phyloP scores from a whole-genome alignment of 2,113 vertebrate genomes.

The Glaucidium brasilianum region DNA sequence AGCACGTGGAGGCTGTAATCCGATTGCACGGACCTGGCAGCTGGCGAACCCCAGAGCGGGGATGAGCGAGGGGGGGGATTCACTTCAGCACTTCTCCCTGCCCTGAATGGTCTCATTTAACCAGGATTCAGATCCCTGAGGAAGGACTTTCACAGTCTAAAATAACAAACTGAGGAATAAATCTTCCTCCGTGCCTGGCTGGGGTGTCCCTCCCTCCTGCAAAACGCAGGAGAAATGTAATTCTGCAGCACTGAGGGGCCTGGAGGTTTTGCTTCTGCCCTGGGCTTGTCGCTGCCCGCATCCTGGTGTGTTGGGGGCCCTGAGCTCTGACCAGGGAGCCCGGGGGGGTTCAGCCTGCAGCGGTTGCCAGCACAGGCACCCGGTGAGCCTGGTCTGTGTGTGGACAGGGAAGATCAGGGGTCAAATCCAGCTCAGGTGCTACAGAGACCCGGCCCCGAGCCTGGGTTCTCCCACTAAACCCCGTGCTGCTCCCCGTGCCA shows the following conservation, averaged over 20 bases:
- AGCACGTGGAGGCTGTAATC: neutral
- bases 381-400: accelerated
- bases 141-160: neutral
- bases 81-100: neutral
- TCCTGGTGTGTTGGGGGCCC: accelerated
- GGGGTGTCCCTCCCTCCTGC: neutral
- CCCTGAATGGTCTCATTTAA: slow-evolving; percentile 7
- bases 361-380: accelerated
- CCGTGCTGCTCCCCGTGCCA: neutral
- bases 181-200: neutral
- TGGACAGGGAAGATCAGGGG: neutral
- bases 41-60: neutral
- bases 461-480: neutral
- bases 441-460: neutral
- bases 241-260: neutral
- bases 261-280: neutral
- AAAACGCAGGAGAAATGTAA: neutral
- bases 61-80: neutral
- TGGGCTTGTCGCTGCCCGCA: accelerated
- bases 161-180: slow-evolving; percentile 25
- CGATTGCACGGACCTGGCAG: neutral
- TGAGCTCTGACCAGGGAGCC: neutral
- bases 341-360: neutral
- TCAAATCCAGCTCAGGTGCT: neutral
- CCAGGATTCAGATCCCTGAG: slow-evolving; percentile 15